Percentiles rank a stretch among this genome's conserved stretches.
These are phyloP conservation scores for Rhea americana DNA, from an alignment of 2,113 vertebrate genomes.

Conservation along the genomic window DNA sequence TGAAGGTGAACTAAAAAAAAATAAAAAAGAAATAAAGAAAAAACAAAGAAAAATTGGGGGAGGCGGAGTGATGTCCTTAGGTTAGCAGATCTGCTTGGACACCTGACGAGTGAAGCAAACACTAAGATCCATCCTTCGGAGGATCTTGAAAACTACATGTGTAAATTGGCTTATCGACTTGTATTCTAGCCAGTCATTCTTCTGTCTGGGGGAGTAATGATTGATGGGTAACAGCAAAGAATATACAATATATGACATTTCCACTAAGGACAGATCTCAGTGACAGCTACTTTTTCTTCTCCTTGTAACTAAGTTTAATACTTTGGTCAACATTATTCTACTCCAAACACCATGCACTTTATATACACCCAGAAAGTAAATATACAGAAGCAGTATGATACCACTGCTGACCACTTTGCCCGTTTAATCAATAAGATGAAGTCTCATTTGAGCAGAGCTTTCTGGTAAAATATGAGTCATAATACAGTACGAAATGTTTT, in stretches of 20 bases:
- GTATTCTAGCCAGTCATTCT: not conserved
- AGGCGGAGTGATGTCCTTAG: no score
- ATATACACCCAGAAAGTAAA: not conserved
- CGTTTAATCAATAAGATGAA: not conserved
- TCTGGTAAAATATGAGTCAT: not conserved
- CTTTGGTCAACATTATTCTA: not conserved
- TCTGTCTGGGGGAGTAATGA: accelerated
- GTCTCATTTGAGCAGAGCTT: not conserved
- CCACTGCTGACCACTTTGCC: no score
- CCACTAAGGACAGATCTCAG: not conserved
- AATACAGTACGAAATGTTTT: accelerated
- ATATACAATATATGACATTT: accelerated
- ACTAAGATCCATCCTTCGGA: not conserved
- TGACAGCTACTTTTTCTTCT: accelerated
- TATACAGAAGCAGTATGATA: accelerated
- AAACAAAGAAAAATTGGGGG: no score
- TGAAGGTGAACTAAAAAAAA: not conserved
- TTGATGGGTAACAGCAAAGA: not conserved
- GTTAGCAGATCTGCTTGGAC: not conserved
- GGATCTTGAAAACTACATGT: not conserved
- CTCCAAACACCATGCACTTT: not conserved
- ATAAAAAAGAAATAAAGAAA: no score
- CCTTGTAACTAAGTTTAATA: accelerated
- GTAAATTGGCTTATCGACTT: no score
- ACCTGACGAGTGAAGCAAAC: not conserved